Evolutionary conservation across 2,797 vertebrate species (phyloP).

Genomic region (Margarornis squamiger): DNA sequence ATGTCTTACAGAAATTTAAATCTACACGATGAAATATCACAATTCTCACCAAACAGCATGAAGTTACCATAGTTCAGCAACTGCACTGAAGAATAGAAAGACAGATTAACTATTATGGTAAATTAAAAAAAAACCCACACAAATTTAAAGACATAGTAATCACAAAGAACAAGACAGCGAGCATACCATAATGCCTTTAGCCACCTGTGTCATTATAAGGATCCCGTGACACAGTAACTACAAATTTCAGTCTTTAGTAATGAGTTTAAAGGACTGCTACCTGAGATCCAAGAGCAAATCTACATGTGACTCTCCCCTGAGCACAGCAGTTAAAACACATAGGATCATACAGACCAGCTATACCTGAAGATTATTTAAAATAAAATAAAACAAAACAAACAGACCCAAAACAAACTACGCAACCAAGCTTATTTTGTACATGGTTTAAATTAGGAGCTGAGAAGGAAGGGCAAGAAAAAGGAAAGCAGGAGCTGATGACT

Average conservation of each 20-base stretch:
- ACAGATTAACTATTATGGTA: neutral
- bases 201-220: neutral
- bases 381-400: neutral
- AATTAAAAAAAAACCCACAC: neutral
- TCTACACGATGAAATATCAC: neutral
- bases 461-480: neutral
- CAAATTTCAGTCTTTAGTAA: neutral
- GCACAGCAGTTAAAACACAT: neutral
- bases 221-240: neutral
- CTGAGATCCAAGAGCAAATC: neutral
- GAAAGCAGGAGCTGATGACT: neutral
- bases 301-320: neutral
- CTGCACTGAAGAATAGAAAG: neutral
- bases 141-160: neutral
- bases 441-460: neutral
- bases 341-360: neutral
- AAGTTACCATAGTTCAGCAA: neutral
- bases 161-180: neutral
- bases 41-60: neutral
- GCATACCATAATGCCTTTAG: rapidly evolving
- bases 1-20: neutral
- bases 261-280: neutral
- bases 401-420: neutral
- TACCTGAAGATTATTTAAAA: neutral
- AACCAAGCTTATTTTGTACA: neutral